Conservation (phyloP, 2,797 vertebrate species). For the Trachurus trachurus region DNA sequence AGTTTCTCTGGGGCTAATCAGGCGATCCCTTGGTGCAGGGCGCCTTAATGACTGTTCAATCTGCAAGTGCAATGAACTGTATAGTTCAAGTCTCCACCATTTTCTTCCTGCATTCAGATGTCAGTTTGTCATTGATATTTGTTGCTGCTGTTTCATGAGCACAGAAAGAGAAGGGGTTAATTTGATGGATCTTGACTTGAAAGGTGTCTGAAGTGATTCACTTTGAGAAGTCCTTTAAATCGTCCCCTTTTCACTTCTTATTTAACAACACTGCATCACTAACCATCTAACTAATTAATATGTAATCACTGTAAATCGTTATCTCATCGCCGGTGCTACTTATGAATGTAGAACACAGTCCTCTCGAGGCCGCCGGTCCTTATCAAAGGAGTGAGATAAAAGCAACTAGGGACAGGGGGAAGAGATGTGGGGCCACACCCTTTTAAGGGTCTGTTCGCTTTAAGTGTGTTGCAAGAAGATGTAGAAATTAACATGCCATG, state of each 20-base stretch:
- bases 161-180: not conserved
- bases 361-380: constrained; percentile 34
- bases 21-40: not conserved
- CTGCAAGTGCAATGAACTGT: not conserved
- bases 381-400: constrained; percentile 56
- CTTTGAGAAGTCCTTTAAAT: constrained; percentile 48
- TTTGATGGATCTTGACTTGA: not conserved
- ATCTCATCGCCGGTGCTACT: constrained; percentile 37
- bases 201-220: constrained; percentile 29
- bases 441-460: constrained; percentile 16
- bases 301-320: constrained; percentile 51
- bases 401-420: constrained; percentile 9
- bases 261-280: constrained; percentile 45
- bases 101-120: too few relatives aligned
- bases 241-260: not conserved
- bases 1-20: constrained; percentile 18
- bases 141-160: not conserved
- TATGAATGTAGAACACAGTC: constrained; percentile 43
- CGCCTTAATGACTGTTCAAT: constrained; percentile 21
- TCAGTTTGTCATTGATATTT: not conserved
- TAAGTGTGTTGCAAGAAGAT: not conserved
- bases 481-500: constrained; percentile 54
- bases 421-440: constrained; percentile 2
- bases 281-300: constrained; percentile 60
- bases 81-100: not conserved